Evolutionary conservation across 2,888 invertebrate species (phyloP).

Genomic region (Hybos culiciformis): DNA sequence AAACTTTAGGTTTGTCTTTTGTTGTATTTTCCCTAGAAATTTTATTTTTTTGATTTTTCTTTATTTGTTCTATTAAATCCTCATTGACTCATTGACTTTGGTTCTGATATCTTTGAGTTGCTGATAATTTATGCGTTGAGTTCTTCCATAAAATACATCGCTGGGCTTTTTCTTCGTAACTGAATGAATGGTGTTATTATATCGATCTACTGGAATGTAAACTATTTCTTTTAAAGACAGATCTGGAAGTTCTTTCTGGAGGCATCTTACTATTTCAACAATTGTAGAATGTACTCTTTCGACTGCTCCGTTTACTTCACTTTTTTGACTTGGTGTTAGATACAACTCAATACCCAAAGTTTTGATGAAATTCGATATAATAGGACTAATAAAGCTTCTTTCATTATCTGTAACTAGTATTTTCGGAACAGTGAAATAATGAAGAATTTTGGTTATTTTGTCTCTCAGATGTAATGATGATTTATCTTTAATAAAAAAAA

Average conservation of each 20-base stretch:
- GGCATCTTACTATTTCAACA: background rate
- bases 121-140: constrained; percentile 3
- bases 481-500: background rate
- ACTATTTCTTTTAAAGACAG: constrained; percentile 1
- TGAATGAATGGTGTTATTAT: constrained; percentile 3
- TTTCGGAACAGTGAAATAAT: background rate
- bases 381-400: background rate
- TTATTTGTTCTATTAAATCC: background rate
- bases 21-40: constrained; percentile 1
- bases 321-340: no score
- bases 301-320: no score
- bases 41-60: constrained; percentile 2
- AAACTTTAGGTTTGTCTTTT: background rate
- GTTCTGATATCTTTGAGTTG: background rate
- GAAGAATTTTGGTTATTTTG: background rate
- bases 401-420: background rate
- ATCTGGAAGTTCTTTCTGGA: background rate
- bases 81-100: background rate
- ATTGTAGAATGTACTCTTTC: background rate
- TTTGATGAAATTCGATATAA: background rate
- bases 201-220: constrained; percentile 5
- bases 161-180: constrained; percentile 5
- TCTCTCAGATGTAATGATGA: background rate
- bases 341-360: no score
- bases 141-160: constrained; percentile 6